These are phyloP conservation scores for Eupithecia subfuscata DNA, from an alignment of 2,888 invertebrate species.

Conservation along the genomic window DNA sequence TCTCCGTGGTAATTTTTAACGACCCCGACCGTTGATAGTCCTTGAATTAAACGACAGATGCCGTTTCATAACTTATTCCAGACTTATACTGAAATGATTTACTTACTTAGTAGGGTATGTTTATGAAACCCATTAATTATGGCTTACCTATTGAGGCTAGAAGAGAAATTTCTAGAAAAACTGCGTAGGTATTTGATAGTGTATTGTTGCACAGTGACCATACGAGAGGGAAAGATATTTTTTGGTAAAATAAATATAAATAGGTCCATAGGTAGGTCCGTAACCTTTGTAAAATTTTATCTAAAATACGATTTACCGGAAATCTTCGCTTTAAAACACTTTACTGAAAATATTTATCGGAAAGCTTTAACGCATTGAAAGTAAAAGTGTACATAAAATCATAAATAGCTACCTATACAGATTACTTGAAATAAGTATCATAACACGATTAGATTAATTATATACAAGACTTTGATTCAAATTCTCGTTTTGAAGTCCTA, in stretches of 20 bases:
- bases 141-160: background rate
- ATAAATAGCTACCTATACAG: no score
- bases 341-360: no score
- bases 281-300: background rate
- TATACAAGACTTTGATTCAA: no score
- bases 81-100: constrained; percentile 49
- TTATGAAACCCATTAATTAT: background rate
- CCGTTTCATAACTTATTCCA: constrained; percentile 49
- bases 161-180: background rate
- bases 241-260: background rate
- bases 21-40: constrained; percentile 65
- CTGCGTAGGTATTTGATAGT: background rate
- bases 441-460: no score
- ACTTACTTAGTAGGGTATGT: constrained; percentile 14
- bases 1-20: constrained; percentile 80
- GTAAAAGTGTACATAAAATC: no score
- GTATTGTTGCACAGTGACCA: background rate
- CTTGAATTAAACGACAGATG: constrained; percentile 74
- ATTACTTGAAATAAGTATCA: no score
- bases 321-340: no score
- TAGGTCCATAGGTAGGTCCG: background rate
- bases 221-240: background rate
- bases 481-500: background rate
- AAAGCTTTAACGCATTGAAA: no score
- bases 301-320: background rate